Conservation (phyloP, 1,140 invertebrate species). For the Cecropterus lyciades region DNA sequence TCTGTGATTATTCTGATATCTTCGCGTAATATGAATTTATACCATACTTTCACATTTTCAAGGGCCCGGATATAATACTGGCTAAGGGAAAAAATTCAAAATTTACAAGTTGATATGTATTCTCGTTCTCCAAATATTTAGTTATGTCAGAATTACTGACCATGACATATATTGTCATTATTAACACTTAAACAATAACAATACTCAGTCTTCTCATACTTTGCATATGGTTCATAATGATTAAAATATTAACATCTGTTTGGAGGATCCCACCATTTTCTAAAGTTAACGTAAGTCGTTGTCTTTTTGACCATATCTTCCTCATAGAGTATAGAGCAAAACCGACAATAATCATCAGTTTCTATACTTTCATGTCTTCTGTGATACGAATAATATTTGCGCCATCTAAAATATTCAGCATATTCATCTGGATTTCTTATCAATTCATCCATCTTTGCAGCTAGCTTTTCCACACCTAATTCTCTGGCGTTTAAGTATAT, state of each 20-base stretch:
- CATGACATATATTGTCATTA: too few species aligned
- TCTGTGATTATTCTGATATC: too few species aligned
- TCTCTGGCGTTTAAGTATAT: conserved; percentile 68
- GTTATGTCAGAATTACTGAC: too few species aligned
- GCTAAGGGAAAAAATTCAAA: too few species aligned
- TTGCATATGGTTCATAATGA: too few species aligned
- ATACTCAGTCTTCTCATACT: too few species aligned
- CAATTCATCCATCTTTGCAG: conserved; percentile 56
- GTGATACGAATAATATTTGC: not conserved
- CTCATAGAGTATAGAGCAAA: not conserved
- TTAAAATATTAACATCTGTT: not conserved
- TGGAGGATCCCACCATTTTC: not conserved
- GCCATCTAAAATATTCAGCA: conserved; percentile 64
- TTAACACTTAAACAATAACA: too few species aligned
- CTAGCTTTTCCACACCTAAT: conserved; percentile 53
- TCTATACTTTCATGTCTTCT: not conserved
- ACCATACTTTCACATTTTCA: too few species aligned
- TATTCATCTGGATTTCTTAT: conserved; percentile 60
- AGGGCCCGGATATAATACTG: too few species aligned
- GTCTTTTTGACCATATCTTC: not conserved
- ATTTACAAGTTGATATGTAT: too few species aligned
- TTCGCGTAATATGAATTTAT: too few species aligned
- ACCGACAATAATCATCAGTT: not conserved
- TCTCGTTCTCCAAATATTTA: too few species aligned
- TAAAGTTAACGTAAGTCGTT: not conserved